A percentile compares a stretch with the other conserved stretches of the same genome.
These are phyloP conservation scores for Lampropteryx suffumata DNA, from an alignment of 2,888 invertebrate species.

Conservation along the genomic window DNA sequence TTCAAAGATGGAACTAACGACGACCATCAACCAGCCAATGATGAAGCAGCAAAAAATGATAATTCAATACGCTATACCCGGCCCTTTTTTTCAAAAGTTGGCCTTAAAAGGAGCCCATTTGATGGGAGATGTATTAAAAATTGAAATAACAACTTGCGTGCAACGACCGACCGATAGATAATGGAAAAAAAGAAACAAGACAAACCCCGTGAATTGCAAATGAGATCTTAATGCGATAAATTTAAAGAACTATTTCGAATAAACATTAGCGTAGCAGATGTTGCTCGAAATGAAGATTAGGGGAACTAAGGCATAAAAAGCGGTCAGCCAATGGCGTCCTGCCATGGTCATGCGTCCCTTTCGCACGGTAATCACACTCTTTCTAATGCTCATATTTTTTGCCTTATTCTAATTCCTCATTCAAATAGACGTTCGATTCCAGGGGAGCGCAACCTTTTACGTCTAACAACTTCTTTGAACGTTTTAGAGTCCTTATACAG, in stretches of 20 bases:
- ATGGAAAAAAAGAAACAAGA: slow-evolving; percentile 56
- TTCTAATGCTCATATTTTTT: slow-evolving; percentile 82
- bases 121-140: slow-evolving; percentile 73
- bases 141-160: slow-evolving; percentile 72
- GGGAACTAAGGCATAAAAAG: slow-evolving; percentile 82
- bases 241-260: slow-evolving; percentile 76
- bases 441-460: slow-evolving; percentile 69
- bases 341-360: slow-evolving; percentile 53
- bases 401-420: slow-evolving; percentile 79
- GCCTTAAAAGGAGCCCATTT: slow-evolving; percentile 70
- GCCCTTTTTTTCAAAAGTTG: slow-evolving; percentile 55
- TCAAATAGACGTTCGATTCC: slow-evolving; percentile 76
- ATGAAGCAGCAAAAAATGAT: slow-evolving; percentile 54
- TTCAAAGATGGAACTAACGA: slow-evolving; percentile 18
- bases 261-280: slow-evolving; percentile 77
- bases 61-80: slow-evolving; percentile 49
- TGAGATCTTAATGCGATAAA: slow-evolving; percentile 68
- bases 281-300: slow-evolving; percentile 80
- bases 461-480: slow-evolving; percentile 30
- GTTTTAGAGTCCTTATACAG: slow-evolving; percentile 7
- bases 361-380: slow-evolving; percentile 60
- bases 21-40: slow-evolving; percentile 62
- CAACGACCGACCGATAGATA: slow-evolving; percentile 67
- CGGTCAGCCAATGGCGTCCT: slow-evolving; percentile 74
- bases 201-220: slow-evolving; percentile 57